A percentile compares a stretch with the other conserved stretches of the same genome.
These are phyloP conservation scores for Atopsyche davidsoni DNA, from an alignment of 1,140 invertebrate genomes.

Conservation along the genomic window DNA sequence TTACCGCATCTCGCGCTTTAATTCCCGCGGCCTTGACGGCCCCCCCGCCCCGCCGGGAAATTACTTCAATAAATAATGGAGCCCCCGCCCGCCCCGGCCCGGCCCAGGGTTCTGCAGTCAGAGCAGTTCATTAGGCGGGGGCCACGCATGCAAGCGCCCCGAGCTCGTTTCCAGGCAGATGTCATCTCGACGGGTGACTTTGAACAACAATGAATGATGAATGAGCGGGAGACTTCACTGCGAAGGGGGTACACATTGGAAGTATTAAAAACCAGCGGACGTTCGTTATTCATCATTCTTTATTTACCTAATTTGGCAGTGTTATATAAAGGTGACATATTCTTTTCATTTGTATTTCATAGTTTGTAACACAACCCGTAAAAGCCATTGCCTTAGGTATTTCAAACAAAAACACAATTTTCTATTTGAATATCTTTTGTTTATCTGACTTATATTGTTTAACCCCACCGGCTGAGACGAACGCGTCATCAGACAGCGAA, in stretches of 20 bases:
- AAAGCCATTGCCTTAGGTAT: constrained; percentile 29
- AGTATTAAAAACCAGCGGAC: constrained; percentile 8
- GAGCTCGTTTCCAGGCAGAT: too few relatives aligned
- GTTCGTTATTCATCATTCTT: constrained; percentile 31
- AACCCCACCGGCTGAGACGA: too few relatives aligned
- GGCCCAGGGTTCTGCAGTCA: too few relatives aligned
- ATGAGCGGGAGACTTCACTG: too few relatives aligned
- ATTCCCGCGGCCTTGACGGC: constrained; percentile 10
- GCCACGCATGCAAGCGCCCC: too few relatives aligned
- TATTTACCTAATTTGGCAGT: constrained; percentile 32
- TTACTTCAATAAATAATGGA: constrained; percentile 19
- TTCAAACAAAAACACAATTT: constrained; percentile 28
- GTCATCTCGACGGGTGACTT: too few relatives aligned
- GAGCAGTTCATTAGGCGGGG: too few relatives aligned
- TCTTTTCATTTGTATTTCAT: constrained; percentile 29
- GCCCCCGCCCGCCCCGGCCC: too few relatives aligned
- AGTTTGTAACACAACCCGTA: constrained; percentile 29
- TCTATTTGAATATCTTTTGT: constrained; percentile 17
- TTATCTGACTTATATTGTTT: too few relatives aligned
- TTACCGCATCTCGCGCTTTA: neutral
- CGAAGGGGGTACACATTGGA: neutral
- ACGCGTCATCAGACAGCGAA: too few relatives aligned
- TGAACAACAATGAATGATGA: too few relatives aligned
- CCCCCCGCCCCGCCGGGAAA: constrained; percentile 1
- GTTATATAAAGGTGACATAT: constrained; percentile 31